phyloP scores from a whole-genome alignment of 2,888 invertebrate genomes.

The Hemistola chrysoprasaria region DNA sequence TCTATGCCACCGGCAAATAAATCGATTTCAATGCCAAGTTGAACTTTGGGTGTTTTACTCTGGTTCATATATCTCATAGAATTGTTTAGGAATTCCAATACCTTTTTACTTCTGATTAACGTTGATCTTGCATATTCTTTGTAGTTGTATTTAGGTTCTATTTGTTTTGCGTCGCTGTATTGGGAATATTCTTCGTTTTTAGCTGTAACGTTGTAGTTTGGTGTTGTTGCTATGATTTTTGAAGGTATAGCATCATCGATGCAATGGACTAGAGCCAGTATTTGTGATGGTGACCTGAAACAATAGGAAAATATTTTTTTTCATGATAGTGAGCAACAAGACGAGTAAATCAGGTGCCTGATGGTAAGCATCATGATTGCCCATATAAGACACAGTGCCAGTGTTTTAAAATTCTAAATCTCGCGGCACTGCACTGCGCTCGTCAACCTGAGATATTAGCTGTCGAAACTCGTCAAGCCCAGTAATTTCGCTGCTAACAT shows the following conservation, averaged over 20 bases:
- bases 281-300: slow-evolving; percentile 62
- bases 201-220: slow-evolving; percentile 42
- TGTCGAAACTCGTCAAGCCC: too few species aligned
- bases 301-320: slow-evolving; percentile 6
- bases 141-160: slow-evolving; percentile 24
- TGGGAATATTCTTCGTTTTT: slow-evolving; percentile 34
- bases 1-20: slow-evolving; percentile 49
- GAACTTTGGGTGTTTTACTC: slow-evolving; percentile 41
- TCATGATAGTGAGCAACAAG: too few species aligned
- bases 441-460: too few species aligned
- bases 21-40: slow-evolving; percentile 58
- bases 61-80: slow-evolving; percentile 60
- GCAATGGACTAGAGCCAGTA: slow-evolving; percentile 61
- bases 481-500: too few species aligned
- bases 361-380: too few species aligned
- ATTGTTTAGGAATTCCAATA: slow-evolving; percentile 54
- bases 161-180: slow-evolving; percentile 36
- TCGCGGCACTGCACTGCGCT: too few species aligned
- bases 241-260: slow-evolving; percentile 61
- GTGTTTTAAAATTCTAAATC: too few species aligned
- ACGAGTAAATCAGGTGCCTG: too few species aligned
- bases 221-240: slow-evolving; percentile 51
- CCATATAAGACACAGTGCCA: too few species aligned
- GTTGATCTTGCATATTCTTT: slow-evolving; percentile 44
- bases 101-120: slow-evolving; percentile 42